Evolutionary conservation across 2,888 invertebrate species (phyloP).

Genomic region (Archaeoteleia sp.): DNA sequence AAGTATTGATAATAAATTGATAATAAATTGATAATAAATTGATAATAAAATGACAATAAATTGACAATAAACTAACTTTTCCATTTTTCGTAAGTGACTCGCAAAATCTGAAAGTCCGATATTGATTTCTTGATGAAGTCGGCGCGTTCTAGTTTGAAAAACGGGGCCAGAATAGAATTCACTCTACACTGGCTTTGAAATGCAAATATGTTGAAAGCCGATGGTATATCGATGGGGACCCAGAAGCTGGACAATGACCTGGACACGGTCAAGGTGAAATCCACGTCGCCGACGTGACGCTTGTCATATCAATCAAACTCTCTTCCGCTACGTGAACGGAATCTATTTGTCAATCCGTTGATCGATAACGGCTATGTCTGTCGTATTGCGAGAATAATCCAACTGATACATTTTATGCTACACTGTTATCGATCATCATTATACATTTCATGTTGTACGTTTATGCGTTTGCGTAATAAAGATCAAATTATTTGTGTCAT

Average conservation of each 20-base stretch:
- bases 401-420: conserved; percentile 5
- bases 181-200: conserved; percentile 33
- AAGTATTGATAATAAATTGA: too few species aligned
- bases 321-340: conserved; percentile 60
- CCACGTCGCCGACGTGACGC: conserved; percentile 56
- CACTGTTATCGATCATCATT: too few species aligned
- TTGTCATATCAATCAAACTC: conserved; percentile 59
- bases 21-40: too few species aligned
- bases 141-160: conserved; percentile 20
- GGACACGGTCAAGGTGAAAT: conserved; percentile 67
- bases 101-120: background rate
- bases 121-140: conserved; percentile 4
- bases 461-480: too few species aligned
- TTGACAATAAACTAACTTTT: too few species aligned
- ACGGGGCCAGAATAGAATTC: conserved; percentile 32
- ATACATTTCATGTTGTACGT: too few species aligned
- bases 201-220: conserved; percentile 39
- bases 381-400: conserved; percentile 14
- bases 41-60: too few species aligned
- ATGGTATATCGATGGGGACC: conserved; percentile 31
- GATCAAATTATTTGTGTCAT: too few species aligned
- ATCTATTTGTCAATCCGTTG: conserved; percentile 46
- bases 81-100: background rate
- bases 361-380: conserved; percentile 10
- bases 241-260: conserved; percentile 65